These are phyloP conservation scores for Corythornis leucogaster DNA, from an alignment of 2,797 vertebrate species.

Conservation along the genomic window DNA sequence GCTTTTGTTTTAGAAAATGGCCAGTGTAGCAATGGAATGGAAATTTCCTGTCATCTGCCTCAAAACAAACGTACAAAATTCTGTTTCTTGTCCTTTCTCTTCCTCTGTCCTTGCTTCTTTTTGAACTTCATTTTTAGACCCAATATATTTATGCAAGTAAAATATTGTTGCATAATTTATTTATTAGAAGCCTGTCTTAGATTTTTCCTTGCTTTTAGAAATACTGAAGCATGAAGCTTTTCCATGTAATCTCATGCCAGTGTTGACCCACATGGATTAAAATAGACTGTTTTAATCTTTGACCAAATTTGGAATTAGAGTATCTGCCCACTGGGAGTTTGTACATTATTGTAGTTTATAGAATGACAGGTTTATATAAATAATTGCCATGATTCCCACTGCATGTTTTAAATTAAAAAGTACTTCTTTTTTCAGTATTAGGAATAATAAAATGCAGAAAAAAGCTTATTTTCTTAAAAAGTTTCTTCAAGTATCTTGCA, in stretches of 20 bases:
- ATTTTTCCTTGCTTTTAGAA: slow-evolving; percentile 77
- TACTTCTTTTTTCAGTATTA: slow-evolving; percentile 31
- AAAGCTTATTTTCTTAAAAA: background rate
- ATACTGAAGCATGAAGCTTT: slow-evolving; percentile 80
- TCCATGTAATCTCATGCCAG: slow-evolving; percentile 82
- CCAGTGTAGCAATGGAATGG: background rate
- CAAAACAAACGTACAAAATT: background rate
- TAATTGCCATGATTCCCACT: slow-evolving; percentile 75
- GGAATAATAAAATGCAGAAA: slow-evolving; percentile 10
- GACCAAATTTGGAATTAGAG: slow-evolving; percentile 90
- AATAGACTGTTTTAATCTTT: slow-evolving; percentile 84
- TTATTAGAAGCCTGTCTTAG: slow-evolving; percentile 42
- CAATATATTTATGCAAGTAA: slow-evolving; percentile 29
- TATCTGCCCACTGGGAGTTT: slow-evolving; percentile 80
- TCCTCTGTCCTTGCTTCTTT: background rate
- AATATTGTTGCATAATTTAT: background rate
- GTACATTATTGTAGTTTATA: slow-evolving; percentile 81
- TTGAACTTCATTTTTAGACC: background rate
- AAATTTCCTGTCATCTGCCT: background rate
- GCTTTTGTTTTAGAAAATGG: background rate
- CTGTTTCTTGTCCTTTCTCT: background rate
- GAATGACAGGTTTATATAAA: slow-evolving; percentile 80
- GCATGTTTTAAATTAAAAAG: slow-evolving; percentile 73
- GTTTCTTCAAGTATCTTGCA: background rate
- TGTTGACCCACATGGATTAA: slow-evolving; percentile 86